Conservation (phyloP, 2,888 invertebrate species). For the Drosophila colorata region DNA sequence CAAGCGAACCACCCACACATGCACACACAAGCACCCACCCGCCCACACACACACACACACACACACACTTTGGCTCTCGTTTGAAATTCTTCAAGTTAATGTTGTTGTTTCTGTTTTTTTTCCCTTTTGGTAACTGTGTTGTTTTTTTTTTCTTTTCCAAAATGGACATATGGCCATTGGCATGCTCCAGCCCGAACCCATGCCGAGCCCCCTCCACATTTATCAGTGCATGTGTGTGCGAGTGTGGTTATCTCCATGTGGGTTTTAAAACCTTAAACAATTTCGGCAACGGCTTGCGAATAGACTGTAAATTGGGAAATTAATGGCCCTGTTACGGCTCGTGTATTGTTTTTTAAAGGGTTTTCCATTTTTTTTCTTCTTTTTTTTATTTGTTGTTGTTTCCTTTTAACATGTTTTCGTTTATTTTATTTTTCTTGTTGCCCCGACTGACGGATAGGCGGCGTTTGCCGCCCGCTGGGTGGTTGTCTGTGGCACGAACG, state of each 20-base stretch:
- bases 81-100: constrained; percentile 71
- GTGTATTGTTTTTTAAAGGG: constrained; percentile 80
- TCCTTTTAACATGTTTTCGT: constrained; percentile 48
- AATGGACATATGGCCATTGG: constrained; percentile 81
- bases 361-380: constrained; percentile 42
- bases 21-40: constrained; percentile 23
- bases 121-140: constrained; percentile 49
- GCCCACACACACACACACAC: constrained; percentile 25
- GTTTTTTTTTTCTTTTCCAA: constrained; percentile 64
- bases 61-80: constrained; percentile 45
- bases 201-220: constrained; percentile 40
- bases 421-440: constrained; percentile 15
- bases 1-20: constrained; percentile 30
- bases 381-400: constrained; percentile 10
- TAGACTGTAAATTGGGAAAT: constrained; percentile 79
- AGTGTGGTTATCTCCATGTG: constrained; percentile 62
- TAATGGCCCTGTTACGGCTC: constrained; percentile 79
- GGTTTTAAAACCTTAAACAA: constrained; percentile 79
- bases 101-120: constrained; percentile 50
- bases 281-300: constrained; percentile 79
- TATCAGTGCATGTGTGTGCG: constrained; percentile 46
- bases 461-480: constrained; percentile 19
- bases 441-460: constrained; percentile 44
- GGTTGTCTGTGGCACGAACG: constrained; percentile 15
- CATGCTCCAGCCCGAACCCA: constrained; percentile 36